Conservation (phyloP, 2,888 invertebrate genomes). For the Rotaria socialis region DNA sequence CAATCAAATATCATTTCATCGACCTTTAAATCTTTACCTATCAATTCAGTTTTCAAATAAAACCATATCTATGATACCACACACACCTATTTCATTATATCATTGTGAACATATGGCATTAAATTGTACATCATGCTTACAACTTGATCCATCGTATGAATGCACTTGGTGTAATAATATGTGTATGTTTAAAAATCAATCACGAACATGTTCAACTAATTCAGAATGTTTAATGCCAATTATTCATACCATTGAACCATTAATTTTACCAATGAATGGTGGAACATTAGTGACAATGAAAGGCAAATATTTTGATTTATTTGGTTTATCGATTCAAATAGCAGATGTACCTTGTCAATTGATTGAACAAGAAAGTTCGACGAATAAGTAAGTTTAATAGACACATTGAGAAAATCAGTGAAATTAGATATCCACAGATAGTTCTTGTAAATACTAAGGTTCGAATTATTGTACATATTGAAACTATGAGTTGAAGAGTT, state of each 20-base stretch:
- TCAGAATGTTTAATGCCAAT: neutral
- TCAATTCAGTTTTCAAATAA: neutral
- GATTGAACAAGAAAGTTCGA: neutral
- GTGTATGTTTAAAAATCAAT: neutral
- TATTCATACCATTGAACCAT: neutral
- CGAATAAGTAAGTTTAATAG: neutral
- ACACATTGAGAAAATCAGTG: no score
- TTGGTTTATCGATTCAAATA: neutral
- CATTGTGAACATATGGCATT: conserved; percentile 12
- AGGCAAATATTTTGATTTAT: neutral
- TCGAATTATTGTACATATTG: no score
- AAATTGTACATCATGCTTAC: conserved; percentile 15
- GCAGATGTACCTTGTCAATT: neutral
- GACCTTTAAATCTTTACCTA: neutral
- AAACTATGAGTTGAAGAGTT: no score
- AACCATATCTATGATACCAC: neutral
- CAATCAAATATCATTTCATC: neutral
- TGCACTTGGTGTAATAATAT: conserved; percentile 17
- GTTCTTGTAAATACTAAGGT: no score
- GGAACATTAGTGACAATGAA: neutral
- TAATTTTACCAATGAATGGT: neutral
- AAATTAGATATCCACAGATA: no score
- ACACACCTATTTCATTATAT: neutral
- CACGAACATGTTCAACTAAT: neutral
- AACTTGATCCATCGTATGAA: neutral